Evolutionary conservation across 2,797 vertebrate species (phyloP).

Genomic region (Catostomus latipinnis): DNA sequence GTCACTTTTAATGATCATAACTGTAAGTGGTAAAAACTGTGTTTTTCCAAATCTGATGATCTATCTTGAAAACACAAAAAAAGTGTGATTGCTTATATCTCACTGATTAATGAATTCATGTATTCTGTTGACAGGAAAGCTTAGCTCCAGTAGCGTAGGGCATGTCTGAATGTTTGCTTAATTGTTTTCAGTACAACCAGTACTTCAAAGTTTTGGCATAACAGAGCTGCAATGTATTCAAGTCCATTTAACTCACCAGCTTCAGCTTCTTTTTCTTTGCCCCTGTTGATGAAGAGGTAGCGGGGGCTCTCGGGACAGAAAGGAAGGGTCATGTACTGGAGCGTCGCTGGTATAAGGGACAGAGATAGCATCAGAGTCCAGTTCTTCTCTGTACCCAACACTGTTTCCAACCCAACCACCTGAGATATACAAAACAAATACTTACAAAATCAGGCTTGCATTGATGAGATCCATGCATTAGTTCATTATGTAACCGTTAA

Average conservation of each 20-base stretch:
- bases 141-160: too few relatives aligned
- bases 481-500: conserved; percentile 18
- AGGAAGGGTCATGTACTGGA: conserved; percentile 77
- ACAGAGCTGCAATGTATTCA: background rate
- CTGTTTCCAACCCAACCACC: conserved; percentile 78
- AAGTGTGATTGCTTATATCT: too few relatives aligned
- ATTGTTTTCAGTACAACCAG: too few relatives aligned
- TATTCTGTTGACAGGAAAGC: too few relatives aligned
- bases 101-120: too few relatives aligned
- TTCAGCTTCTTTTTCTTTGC: conserved; percentile 72
- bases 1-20: too few relatives aligned
- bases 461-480: conserved; percentile 34
- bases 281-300: conserved; percentile 77
- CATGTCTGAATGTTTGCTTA: too few relatives aligned
- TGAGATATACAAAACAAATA: conserved; percentile 61
- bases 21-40: too few relatives aligned
- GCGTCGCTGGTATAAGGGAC: conserved; percentile 76
- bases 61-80: too few relatives aligned
- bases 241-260: conserved; percentile 65
- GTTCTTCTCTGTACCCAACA: conserved; percentile 73
- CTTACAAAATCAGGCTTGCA: background rate
- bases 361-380: conserved; percentile 81
- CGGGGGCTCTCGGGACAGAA: conserved; percentile 82
- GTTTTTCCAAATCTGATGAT: too few relatives aligned
- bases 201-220: background rate